Evolutionary conservation across 2,113 vertebrate species (phyloP).

Genomic region (Hyla sarda): DNA sequence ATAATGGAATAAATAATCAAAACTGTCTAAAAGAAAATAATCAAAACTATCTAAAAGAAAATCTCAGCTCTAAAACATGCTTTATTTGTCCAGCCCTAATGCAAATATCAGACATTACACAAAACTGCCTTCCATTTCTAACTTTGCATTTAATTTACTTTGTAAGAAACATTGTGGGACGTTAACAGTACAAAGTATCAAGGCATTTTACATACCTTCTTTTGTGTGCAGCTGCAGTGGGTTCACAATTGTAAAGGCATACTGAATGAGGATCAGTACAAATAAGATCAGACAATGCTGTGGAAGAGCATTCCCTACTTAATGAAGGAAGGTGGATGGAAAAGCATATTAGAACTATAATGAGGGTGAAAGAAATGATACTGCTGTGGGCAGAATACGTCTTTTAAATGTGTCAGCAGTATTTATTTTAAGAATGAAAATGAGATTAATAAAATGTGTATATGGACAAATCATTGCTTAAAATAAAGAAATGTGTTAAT

Average conservation of each 20-base stretch:
- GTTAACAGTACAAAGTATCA: neutral
- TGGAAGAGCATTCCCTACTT: neutral
- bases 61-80: too few species aligned
- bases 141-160: too few species aligned
- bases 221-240: neutral
- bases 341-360: slow-evolving; percentile 12
- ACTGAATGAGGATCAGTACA: neutral
- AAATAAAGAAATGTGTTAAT: neutral
- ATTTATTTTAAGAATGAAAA: slow-evolving; percentile 16
- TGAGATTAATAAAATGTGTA: neutral
- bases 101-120: too few species aligned
- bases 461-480: neutral
- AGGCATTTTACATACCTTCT: neutral
- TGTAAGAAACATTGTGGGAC: neutral
- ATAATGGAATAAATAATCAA: too few species aligned
- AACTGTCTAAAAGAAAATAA: too few species aligned
- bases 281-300: neutral
- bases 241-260: neutral
- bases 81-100: too few species aligned
- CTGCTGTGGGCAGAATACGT: slow-evolving; percentile 10
- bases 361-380: slow-evolving; percentile 25
- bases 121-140: too few species aligned
- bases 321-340: slow-evolving; percentile 19
- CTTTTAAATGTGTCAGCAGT: slow-evolving; percentile 12
- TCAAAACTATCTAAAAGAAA: too few species aligned